Evolutionary conservation across 2,888 invertebrate species (phyloP), one percentile per base, ranked within the genome.

Genomic region (Drosophila formosana): DNA sequence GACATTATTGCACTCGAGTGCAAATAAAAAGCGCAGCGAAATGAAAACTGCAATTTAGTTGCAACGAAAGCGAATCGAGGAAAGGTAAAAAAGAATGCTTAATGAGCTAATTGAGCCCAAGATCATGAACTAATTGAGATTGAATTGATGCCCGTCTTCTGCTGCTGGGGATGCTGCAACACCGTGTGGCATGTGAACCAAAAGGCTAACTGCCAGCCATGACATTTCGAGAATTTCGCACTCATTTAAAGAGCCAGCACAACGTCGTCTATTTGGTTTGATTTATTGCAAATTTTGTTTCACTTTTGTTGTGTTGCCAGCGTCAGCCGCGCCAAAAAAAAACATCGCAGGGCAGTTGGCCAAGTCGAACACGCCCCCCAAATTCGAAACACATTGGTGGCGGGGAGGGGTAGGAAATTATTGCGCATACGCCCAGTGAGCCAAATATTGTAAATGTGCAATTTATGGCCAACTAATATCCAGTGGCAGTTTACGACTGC

Each of bases 141-240:
- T 7, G 13, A 41, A 11, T 28, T 41, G 28, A 11, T 18, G 39
- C 7, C 9, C 6, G 9, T 46, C 5, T 25, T 45, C 25, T 51
- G 76, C 45, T 53, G 47, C 58, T 71, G 76, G n/a, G n/a, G n/a
- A n/a, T n/a, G n/a, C n/a, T 34, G 49, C 4, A 39, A 37, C 28
- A 18, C 11, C 25, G 43, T 39, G 69, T 63, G 69, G 73, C 80
- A 76, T 65, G 57, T 75, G 78, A 77, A 75, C 70, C 66, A 39
- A 69, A 60, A 71, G 88, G 82, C 78, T 75, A 82, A 87, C 82
- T 82, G 82, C 82, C 88, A 82, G 82, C 88, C 82, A 75, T 82
- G 82, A 82, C 82, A 82, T 82, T 87, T 87, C 37, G 67, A 75
- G 85, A 87, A 87, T 84, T 82, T 82, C 75, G 78, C 85, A 87